Conservation (phyloP, 2,797 vertebrate genomes). For the Apogon talboti region DNA sequence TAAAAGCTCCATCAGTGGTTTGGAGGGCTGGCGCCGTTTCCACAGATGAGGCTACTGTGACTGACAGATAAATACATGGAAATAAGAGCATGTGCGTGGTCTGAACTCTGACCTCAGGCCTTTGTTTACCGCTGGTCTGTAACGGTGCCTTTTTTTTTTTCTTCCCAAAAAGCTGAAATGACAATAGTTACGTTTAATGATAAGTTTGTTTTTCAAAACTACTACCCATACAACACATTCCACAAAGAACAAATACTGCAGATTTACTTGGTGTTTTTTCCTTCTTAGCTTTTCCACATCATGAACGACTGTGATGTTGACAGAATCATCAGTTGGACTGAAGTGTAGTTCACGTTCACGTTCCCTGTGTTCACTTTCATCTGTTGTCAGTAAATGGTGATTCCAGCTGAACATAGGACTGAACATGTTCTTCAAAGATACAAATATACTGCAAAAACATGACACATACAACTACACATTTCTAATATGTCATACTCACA, state of each 20-base stretch:
- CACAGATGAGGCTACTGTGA: constrained; percentile 14
- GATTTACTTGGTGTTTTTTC: no score
- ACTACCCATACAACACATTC: background rate
- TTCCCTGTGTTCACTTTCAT: no score
- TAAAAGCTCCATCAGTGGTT: background rate
- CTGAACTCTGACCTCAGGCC: background rate
- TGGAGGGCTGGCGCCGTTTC: constrained; percentile 1
- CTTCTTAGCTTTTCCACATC: no score
- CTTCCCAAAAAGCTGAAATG: constrained; percentile 33
- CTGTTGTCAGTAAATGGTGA: no score
- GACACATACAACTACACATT: no score
- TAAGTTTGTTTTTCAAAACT: background rate
- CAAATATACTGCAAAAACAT: no score
- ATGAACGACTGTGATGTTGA: no score
- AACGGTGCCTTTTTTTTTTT: constrained; percentile 76
- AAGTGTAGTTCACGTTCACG: no score
- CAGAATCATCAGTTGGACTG: no score
- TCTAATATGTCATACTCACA: no score
- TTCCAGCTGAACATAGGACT: no score
- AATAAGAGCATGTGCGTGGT: constrained; percentile 23
- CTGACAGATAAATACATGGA: background rate
- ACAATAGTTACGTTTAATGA: constrained; percentile 8
- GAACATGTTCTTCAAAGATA: no score
- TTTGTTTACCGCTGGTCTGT: constrained; percentile 18
- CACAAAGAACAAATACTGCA: background rate